Base-by-base conservation (phyloP, 2,113 vertebrate species). In the Anoplopoma fimbria region DNA sequence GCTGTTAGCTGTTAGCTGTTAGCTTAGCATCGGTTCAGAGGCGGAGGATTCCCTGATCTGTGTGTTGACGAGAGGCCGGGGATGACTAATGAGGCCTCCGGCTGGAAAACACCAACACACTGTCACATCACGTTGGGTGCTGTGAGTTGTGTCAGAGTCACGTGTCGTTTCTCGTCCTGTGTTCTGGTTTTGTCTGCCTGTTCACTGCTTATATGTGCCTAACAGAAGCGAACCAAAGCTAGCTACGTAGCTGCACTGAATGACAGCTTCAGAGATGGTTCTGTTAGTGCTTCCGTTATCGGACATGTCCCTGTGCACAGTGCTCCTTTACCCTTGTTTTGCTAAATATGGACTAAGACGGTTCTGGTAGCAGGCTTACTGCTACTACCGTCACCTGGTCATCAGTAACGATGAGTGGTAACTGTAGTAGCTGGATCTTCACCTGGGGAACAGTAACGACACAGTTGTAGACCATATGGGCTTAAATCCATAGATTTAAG, bases 81-180 rank as follows among this genome's bases (percentile, higher is more conserved):
- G 92, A 82, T 89, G 64, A 47, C 1, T 29, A 9, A 34, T 10
- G 87, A 29, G 94, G 85, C 91, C 93, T 88, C 69, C 34, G n/a
- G 12, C 0, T 51, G 73, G 14, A 53, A 61, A 71, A 81, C 40
- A 74, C 38, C 25, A 67, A 62, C 61, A 38, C 49, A n/a, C 2
- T 33, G 61, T 64, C 29, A 53, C 23, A 15, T 9, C 29, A 21
- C 21, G 57, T 19, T 12, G 2, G 17, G 7, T 7, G 0, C 23
- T 74, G 31, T 4, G 9, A 65, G 4, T n/a, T n/a, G 23, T 55
- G 3, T 51, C 4, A 23, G 8, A 13, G 21, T 19, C 9, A 2
- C 29, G 1, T 7, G 0, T 25, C 0, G 9, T 57, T 31, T 58
- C 0, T n/a, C 4, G 6, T 12, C 14, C 0, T 4, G 1, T 17